Base-by-base conservation (phyloP, 2,888 invertebrate genomes). In the Hanleya hanleyi region DNA sequence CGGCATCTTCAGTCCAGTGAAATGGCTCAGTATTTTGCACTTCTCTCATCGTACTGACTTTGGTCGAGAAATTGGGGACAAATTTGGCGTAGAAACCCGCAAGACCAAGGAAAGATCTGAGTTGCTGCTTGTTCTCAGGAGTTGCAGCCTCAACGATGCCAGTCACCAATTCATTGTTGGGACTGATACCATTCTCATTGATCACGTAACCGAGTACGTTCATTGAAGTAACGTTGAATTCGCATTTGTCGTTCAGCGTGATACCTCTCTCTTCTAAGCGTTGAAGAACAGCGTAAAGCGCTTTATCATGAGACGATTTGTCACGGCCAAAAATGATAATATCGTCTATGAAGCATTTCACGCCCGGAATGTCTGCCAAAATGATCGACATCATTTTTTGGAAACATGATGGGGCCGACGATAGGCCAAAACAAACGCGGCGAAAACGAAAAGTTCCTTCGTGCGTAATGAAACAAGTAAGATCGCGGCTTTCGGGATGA, bases 281-380 rank as follows among this genome's bases (percentile, higher is more conserved):
- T 18, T 69, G 9, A 0, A 73, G 65, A 0, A 77, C 78, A 12
- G n/a, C 47, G 1, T 65, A 29, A 15, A 76, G n/a, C 7, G 67
- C 33, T 49, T 62, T n/a, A 64, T 80, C 75, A 66, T 79, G 80
- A 22, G 68, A 73, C 18, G 41, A 22, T 64, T 72, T 57, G 38
- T 49, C 65, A 3, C 22, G 26, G 0, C 72, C 77, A 29, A 67
- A 67, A 18, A 82, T 61, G 7, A 81, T 67, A 29, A 78, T 70
- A 57, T 80, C 80, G 51, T 81, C 76, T 69, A 76, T 79, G 70
- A 77, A 74, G 57, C 75, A 76, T 2, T 80, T 51, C 6, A 71
- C 74, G 1, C 78, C 75, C 15, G 71, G 67, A 9, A 68, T n/a
- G 18, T 66, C 73, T 26, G 65, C 67, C 26, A 80, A 49, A n/a